Evolutionary conservation across 2,797 vertebrate genomes (phyloP).

Genomic region (Hephaestus fuliginosus): DNA sequence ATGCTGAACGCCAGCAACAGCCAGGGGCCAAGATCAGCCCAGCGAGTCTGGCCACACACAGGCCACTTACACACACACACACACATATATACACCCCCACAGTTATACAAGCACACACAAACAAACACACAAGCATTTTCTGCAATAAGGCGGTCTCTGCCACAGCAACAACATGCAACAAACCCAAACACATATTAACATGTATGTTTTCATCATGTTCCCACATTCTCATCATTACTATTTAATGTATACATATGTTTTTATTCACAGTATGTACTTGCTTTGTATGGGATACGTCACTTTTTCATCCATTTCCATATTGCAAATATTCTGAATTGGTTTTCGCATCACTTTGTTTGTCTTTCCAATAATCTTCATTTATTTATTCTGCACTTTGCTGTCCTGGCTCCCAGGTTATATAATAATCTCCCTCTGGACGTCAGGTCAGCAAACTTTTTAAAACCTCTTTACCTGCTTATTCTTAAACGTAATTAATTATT

Average conservation of each 20-base stretch:
- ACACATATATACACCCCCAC: slow-evolving; percentile 53
- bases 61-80: slow-evolving; percentile 77
- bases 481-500: not conserved
- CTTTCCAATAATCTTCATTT: not conserved
- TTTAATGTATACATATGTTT: slow-evolving; percentile 5
- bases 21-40: slow-evolving; percentile 83
- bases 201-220: slow-evolving; percentile 7
- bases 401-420: not conserved
- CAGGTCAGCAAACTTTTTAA: not conserved
- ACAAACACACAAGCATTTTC: slow-evolving; percentile 74
- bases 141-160: slow-evolving; percentile 50
- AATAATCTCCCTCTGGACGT: not conserved
- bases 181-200: slow-evolving; percentile 41
- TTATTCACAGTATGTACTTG: not conserved
- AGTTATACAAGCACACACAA: slow-evolving; percentile 67
- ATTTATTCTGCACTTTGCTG: not conserved
- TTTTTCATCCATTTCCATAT: not conserved
- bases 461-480: slow-evolving; percentile 1
- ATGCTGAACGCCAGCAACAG: slow-evolving; percentile 82
- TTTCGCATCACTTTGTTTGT: not conserved
- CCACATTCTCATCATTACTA: slow-evolving; percentile 4
- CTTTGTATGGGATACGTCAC: not conserved
- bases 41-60: slow-evolving; percentile 83
- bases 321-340: not conserved
- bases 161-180: slow-evolving; percentile 52